These are phyloP conservation scores for Drosophila seguyi DNA, from an alignment of 1,140 invertebrate species.

Conservation along the genomic window DNA sequence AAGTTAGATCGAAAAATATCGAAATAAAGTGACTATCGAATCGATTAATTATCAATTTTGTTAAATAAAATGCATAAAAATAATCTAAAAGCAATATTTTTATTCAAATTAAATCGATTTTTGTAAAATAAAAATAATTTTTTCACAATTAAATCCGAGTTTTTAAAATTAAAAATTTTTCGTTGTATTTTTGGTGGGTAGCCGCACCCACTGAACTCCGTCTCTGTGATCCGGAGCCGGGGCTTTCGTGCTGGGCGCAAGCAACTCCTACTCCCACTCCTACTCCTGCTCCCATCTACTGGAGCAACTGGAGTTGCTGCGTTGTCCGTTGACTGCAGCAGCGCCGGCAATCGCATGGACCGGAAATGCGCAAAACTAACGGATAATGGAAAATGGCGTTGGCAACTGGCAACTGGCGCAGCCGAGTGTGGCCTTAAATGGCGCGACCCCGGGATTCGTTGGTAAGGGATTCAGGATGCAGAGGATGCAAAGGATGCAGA, in stretches of 20 bases:
- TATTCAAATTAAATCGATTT: no score
- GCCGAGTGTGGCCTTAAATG: constrained; percentile 67
- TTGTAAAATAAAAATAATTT: no score
- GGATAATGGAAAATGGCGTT: constrained; percentile 78
- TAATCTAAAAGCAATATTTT: no score
- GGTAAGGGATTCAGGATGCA: background rate
- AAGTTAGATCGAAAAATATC: no score
- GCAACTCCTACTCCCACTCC: background rate
- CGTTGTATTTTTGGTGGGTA: background rate
- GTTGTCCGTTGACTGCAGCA: constrained; percentile 34
- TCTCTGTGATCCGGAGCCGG: background rate
- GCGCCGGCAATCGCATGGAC: constrained; percentile 62
- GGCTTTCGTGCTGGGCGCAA: background rate
- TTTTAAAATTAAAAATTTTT: background rate
- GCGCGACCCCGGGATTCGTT: constrained; percentile 41
- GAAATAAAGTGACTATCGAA: no score
- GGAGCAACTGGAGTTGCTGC: constrained; percentile 22
- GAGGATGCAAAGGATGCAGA: constrained; percentile 1
- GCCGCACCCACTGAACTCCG: background rate
- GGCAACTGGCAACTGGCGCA: constrained; percentile 62
- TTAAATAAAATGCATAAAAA: no score
- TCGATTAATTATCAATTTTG: no score
- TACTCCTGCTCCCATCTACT: background rate
- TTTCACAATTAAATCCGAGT: background rate
- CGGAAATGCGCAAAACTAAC: constrained; percentile 83